Evolutionary conservation across 2,888 invertebrate species (phyloP).

Genomic region (Muschampia plurimacula): DNA sequence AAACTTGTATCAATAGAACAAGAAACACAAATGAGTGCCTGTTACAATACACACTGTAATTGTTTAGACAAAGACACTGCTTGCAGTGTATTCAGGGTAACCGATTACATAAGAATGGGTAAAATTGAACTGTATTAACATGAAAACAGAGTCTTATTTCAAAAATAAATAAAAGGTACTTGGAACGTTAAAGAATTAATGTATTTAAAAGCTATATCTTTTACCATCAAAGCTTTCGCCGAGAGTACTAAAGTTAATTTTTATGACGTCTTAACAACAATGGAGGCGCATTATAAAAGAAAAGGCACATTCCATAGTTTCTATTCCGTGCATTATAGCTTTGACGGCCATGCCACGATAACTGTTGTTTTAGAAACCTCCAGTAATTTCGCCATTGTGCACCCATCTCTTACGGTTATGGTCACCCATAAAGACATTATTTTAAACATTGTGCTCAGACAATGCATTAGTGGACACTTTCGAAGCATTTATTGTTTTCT

Average conservation of each 20-base stretch:
- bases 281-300: constrained; percentile 67
- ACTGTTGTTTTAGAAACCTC: constrained; percentile 63
- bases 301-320: constrained; percentile 70
- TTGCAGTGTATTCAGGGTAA: constrained; percentile 50
- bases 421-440: constrained; percentile 57
- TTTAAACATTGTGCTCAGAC: constrained; percentile 55
- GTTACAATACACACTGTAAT: constrained; percentile 81
- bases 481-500: constrained; percentile 53
- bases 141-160: constrained; percentile 41
- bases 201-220: constrained; percentile 59
- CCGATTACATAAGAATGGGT: constrained; percentile 30
- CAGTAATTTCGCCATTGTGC: constrained; percentile 55
- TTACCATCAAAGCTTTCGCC: constrained; percentile 79
- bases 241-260: constrained; percentile 78
- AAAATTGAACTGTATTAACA: constrained; percentile 16
- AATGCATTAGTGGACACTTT: constrained; percentile 66
- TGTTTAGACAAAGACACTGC: constrained; percentile 84
- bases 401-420: constrained; percentile 55
- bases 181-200: constrained; percentile 46
- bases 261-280: constrained; percentile 78
- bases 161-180: constrained; percentile 24
- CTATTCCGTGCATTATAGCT: constrained; percentile 63
- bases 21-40: constrained; percentile 80
- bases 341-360: constrained; percentile 48
- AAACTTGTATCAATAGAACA: constrained; percentile 79